Evolutionary conservation across 2,888 invertebrate genomes (phyloP).

Genomic region (Eupithecia subfuscata): DNA sequence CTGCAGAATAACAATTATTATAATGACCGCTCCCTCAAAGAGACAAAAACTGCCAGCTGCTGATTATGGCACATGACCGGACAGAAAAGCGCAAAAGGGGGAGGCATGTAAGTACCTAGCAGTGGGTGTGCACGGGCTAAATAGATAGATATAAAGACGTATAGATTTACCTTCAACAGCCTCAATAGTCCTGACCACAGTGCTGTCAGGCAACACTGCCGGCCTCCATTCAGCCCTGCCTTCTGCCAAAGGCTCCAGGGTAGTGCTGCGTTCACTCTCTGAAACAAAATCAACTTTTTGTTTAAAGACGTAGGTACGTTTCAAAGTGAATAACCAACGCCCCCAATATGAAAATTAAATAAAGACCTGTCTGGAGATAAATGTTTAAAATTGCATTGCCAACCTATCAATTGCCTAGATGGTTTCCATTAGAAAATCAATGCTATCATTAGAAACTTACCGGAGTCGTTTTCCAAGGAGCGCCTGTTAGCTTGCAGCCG

Average conservation of each 20-base stretch:
- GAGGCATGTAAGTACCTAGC: background rate
- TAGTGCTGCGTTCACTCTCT: slow-evolving; percentile 91
- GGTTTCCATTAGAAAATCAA: background rate
- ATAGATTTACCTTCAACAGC: slow-evolving; percentile 90
- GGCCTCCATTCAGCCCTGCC: slow-evolving; percentile 91
- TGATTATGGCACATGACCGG: background rate
- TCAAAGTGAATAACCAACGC: background rate
- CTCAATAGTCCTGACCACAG: slow-evolving; percentile 93
- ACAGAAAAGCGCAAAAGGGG: background rate
- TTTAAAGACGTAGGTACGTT: background rate
- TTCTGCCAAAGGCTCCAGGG: slow-evolving; percentile 90
- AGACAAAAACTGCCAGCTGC: background rate
- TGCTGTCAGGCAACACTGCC: slow-evolving; percentile 90
- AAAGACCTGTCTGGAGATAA: background rate
- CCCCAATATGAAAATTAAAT: no score
- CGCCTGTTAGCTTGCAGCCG: slow-evolving; percentile 88
- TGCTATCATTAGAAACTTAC: slow-evolving; percentile 67
- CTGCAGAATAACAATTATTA: slow-evolving; percentile 60
- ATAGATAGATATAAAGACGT: background rate
- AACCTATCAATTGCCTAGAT: background rate
- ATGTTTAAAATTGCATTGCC: background rate
- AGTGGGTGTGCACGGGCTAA: background rate
- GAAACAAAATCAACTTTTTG: slow-evolving; percentile 21
- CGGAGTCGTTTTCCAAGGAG: slow-evolving; percentile 93
- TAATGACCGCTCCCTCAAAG: background rate